Percentiles rank a stretch among this genome's conserved stretches.
Conservation (phyloP, 2,888 invertebrate species). For the Seira ritae region DNA sequence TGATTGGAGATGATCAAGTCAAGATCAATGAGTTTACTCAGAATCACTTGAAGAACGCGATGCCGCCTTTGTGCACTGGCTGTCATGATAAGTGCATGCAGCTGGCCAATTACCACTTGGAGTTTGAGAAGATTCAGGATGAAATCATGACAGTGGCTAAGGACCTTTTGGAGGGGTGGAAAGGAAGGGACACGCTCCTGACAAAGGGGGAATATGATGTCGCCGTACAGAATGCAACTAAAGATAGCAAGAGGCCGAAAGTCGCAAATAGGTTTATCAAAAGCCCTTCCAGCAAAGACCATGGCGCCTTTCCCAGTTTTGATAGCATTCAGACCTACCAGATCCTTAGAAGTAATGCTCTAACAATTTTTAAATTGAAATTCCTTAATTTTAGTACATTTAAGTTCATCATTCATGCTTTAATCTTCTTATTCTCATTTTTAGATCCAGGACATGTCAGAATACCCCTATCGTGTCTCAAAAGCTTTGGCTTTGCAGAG, state of each 20-base stretch:
- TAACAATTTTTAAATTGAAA: not conserved
- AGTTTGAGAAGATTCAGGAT: slow-evolving; percentile 44
- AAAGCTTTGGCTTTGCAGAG: slow-evolving; percentile 43
- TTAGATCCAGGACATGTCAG: slow-evolving; percentile 48
- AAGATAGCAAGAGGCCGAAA: slow-evolving; percentile 1
- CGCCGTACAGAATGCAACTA: slow-evolving; percentile 20
- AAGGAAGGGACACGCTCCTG: slow-evolving; percentile 16
- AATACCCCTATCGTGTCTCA: slow-evolving; percentile 40
- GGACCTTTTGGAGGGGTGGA: slow-evolving; percentile 40
- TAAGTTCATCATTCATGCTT: not conserved
- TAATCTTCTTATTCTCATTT: slow-evolving; percentile 14
- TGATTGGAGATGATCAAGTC: slow-evolving; percentile 52
- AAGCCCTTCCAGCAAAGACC: slow-evolving; percentile 17
- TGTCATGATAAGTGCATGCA: slow-evolving; percentile 44
- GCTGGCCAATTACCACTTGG: slow-evolving; percentile 36
- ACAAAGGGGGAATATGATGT: slow-evolving; percentile 33
- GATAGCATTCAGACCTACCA: slow-evolving; percentile 43
- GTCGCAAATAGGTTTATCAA: slow-evolving; percentile 40
- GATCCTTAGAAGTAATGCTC: slow-evolving; percentile 33
- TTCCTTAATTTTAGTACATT: not conserved
- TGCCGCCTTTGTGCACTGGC: slow-evolving; percentile 25
- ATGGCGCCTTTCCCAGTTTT: slow-evolving; percentile 24
- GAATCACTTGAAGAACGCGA: slow-evolving; percentile 23
- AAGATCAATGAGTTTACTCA: slow-evolving; percentile 46
- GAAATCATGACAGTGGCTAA: slow-evolving; percentile 39